phyloP scores from a whole-genome alignment of 2,113 vertebrate genomes.

The Cyanoramphus novaezelandiae region DNA sequence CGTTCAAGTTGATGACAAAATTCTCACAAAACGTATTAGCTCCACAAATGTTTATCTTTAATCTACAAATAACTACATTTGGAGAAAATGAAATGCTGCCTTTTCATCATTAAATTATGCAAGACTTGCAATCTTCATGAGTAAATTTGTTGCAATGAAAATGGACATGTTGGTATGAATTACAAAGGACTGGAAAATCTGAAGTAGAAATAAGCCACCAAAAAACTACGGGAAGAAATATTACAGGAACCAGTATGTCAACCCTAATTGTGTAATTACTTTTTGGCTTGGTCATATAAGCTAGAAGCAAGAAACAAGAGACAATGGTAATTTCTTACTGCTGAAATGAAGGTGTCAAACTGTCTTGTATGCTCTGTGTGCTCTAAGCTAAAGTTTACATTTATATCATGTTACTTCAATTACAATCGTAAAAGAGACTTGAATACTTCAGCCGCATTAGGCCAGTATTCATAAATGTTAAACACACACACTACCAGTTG shows the following conservation, averaged over 20 bases:
- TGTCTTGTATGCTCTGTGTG: slow-evolving; percentile 51
- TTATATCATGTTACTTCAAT: slow-evolving; percentile 67
- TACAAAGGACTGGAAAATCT: slow-evolving; percentile 67
- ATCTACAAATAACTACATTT: slow-evolving; percentile 57
- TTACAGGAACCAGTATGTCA: slow-evolving; percentile 76
- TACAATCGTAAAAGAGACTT: slow-evolving; percentile 60
- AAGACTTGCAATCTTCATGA: slow-evolving; percentile 47
- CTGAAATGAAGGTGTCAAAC: slow-evolving; percentile 72
- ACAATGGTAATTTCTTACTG: slow-evolving; percentile 70
- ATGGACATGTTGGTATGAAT: slow-evolving; percentile 68
- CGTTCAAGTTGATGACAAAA: slow-evolving; percentile 25
- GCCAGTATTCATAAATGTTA: slow-evolving; percentile 14
- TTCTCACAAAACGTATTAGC: slow-evolving; percentile 13
- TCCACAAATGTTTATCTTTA: slow-evolving; percentile 54
- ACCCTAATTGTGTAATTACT: slow-evolving; percentile 83
- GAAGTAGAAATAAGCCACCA: slow-evolving; percentile 51
- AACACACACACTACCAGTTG: not conserved
- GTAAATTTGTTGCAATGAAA: slow-evolving; percentile 45
- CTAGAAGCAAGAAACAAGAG: slow-evolving; percentile 72
- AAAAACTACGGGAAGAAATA: slow-evolving; percentile 69
- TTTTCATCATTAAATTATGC: slow-evolving; percentile 59
- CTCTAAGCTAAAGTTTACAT: slow-evolving; percentile 68
- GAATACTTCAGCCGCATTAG: slow-evolving; percentile 6
- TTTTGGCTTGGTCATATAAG: slow-evolving; percentile 75
- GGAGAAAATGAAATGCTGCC: slow-evolving; percentile 43